phyloP scores from a whole-genome alignment of 2,797 vertebrate species.

The Euphonia xanthogaster region DNA sequence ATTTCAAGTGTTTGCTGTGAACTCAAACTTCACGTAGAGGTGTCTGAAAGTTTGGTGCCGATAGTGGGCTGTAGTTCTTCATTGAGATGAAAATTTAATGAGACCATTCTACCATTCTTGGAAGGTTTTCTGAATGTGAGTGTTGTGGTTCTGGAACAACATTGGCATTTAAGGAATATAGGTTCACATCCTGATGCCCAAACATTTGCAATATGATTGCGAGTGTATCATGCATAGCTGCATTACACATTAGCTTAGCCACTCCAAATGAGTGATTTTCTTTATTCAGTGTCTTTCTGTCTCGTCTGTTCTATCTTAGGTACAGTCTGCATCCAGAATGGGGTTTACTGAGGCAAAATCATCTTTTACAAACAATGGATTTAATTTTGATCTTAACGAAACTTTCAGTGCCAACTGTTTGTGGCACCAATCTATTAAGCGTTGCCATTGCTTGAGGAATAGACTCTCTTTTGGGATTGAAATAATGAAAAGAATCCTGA shows the following conservation, averaged over 20 bases:
- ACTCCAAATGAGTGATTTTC: background rate
- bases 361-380: background rate
- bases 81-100: background rate
- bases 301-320: background rate
- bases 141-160: background rate
- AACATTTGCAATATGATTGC: background rate
- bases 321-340: background rate
- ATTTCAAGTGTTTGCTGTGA: background rate
- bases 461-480: background rate
- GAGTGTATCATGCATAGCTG: background rate
- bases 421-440: background rate
- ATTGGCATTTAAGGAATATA: background rate
- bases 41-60: background rate
- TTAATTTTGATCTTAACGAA: background rate
- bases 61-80: background rate
- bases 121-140: background rate
- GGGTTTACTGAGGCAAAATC: background rate
- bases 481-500: background rate
- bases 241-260: background rate
- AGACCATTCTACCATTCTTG: background rate
- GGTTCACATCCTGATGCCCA: background rate
- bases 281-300: background rate
- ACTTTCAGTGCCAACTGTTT: background rate
- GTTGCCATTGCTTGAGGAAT: background rate
- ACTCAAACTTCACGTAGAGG: background rate